These are phyloP conservation scores for Trachythela sp. DNA, from an alignment of 64 coral and sea anemone species.

Conservation along the genomic window DNA sequence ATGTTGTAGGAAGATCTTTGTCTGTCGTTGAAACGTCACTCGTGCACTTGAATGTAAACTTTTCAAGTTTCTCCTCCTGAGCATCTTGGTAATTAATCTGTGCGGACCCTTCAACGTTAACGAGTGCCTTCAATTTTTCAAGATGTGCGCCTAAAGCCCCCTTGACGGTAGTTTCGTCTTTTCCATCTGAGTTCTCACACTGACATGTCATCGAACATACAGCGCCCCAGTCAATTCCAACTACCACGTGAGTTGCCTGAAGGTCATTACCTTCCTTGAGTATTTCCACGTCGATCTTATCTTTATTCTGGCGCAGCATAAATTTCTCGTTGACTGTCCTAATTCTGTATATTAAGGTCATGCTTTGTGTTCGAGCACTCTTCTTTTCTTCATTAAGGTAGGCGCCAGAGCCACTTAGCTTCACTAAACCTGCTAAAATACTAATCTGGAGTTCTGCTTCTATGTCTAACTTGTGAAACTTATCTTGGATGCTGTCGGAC, in stretches of 20 bases:
- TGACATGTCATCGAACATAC: too few species aligned
- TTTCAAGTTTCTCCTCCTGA: neutral
- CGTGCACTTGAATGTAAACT: constrained; percentile 8
- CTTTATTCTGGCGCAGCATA: neutral
- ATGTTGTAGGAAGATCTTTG: too few species aligned
- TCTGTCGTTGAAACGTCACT: neutral
- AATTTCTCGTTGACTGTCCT: neutral
- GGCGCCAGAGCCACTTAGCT: too few species aligned
- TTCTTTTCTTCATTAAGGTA: too few species aligned
- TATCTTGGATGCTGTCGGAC: too few species aligned
- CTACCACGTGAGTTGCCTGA: constrained; percentile 8
- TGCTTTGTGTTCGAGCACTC: too few species aligned
- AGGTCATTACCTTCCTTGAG: neutral
- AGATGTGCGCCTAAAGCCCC: neutral
- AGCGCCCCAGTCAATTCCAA: constrained; percentile 24
- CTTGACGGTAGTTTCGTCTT: too few species aligned
- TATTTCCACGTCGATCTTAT: constrained; percentile 5
- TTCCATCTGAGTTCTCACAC: too few species aligned
- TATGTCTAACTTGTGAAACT: too few species aligned
- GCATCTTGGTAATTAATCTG: neutral
- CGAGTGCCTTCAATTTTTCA: neutral
- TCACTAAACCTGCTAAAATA: too few species aligned
- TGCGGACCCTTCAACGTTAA: neutral
- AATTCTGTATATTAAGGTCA: too few species aligned
- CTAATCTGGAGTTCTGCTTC: too few species aligned